phyloP scores from a whole-genome alignment of 1,140 invertebrate genomes.

The Drosophila asahinai region DNA sequence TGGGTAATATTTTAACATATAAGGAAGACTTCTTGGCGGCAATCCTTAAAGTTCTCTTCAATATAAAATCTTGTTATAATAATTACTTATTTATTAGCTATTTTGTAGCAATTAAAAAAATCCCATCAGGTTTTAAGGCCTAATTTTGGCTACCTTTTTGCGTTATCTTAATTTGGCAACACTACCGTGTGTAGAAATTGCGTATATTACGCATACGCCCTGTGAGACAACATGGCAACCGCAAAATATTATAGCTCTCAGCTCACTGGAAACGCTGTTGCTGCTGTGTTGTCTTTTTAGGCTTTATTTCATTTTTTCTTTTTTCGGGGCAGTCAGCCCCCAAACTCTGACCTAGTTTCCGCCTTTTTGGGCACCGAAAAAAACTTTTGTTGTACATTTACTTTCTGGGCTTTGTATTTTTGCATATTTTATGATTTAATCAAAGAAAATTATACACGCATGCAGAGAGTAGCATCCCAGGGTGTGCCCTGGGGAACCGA shows the following conservation, averaged over 20 bases:
- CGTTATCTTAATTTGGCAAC: background rate
- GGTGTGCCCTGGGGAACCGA: conserved; percentile 52
- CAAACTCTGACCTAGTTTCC: conserved; percentile 79
- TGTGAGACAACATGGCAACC: conserved; percentile 40
- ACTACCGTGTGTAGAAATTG: conserved; percentile 10
- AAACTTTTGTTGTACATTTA: conserved; percentile 52
- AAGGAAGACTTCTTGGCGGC: accelerated
- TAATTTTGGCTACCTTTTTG: background rate
- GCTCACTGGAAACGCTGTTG: conserved; percentile 17
- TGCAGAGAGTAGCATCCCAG: conserved; percentile 49
- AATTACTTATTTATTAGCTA: background rate
- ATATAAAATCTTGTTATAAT: background rate
- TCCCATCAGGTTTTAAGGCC: background rate
- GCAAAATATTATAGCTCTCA: conserved; percentile 32
- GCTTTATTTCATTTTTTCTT: conserved; percentile 11
- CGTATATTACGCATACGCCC: conserved; percentile 61
- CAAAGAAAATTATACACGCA: conserved; percentile 79
- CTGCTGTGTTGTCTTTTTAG: conserved; percentile 10
- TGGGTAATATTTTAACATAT: too few relatives aligned
- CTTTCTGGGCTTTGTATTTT: conserved; percentile 53
- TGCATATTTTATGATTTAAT: conserved; percentile 83
- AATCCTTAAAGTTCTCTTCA: background rate
- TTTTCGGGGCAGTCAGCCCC: conserved; percentile 41
- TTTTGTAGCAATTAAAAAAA: background rate
- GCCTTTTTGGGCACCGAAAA: conserved; percentile 72